Evolutionary conservation across 2,888 invertebrate genomes (phyloP).

Genomic region (Antitype chi): DNA sequence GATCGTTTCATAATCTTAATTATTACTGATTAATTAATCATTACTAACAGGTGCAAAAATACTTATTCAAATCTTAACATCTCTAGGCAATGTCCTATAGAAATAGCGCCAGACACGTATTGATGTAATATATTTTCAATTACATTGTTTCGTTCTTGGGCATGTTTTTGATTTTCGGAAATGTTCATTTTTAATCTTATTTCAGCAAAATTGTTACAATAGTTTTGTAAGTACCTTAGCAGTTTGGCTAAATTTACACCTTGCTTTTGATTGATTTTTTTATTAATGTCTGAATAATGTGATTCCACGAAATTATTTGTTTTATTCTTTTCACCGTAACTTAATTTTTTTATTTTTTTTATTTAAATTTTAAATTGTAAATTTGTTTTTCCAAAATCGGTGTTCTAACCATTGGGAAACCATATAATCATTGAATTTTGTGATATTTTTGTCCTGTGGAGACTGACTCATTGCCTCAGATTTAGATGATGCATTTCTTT

Average conservation of each 20-base stretch:
- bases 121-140: conserved; percentile 33
- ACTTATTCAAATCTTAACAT: conserved; percentile 35
- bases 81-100: conserved; percentile 31
- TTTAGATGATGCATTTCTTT: too few species aligned
- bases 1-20: conserved; percentile 18
- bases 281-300: conserved; percentile 42
- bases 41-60: conserved; percentile 24
- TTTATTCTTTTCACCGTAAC: conserved; percentile 40
- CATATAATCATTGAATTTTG: conserved; percentile 30
- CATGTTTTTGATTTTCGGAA: conserved; percentile 24
- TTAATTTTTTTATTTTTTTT: too few species aligned
- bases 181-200: conserved; percentile 23
- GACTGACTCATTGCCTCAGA: conserved; percentile 44
- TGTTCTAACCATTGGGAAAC: conserved; percentile 39
- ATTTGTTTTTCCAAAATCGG: conserved; percentile 29
- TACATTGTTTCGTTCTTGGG: conserved; percentile 28
- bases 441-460: conserved; percentile 28
- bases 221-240: conserved; percentile 17
- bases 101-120: conserved; percentile 31
- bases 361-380: too few species aligned
- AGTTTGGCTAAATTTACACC: conserved; percentile 32
- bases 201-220: conserved; percentile 31
- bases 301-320: conserved; percentile 29
- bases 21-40: conserved; percentile 29
- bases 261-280: conserved; percentile 26